Evolutionary conservation across 1,140 invertebrate genomes (phyloP), one percentile per base, ranked within the genome.

Genomic region (Lepidurus packardi): DNA sequence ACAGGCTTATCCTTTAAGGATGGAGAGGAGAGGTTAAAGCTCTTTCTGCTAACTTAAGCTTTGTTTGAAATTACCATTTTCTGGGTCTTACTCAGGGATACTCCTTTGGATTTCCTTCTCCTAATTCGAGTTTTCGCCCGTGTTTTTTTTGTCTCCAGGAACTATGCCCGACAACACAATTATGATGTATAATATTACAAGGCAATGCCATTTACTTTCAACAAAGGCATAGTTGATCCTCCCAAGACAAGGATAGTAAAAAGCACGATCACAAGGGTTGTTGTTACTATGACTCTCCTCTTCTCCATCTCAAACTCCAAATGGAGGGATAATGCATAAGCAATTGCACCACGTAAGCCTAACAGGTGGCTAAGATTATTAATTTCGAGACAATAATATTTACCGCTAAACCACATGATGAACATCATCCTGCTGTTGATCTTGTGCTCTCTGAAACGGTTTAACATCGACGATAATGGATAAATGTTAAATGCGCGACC

Each of bases 381-480:
- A 11, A 42, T 73, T 25, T 81, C 13, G 44, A 74, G n/a, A 13
- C 13, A 65, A n/a, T 9, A 7, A 65, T 21, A 13, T 2, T 86
- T 85, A 90, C 93, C 93, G 85, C 95, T 98, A 83, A 99, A 99
- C 97, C 97, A 99, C 97, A 98, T 99, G 74, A 99, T 98, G 83
- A 98, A 98, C 91, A 98, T 97, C 94, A 98, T 98, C 86, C 96
- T 97, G 83, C 92, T 93, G 0, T 96, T 98, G 74, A 99, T 99
- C 86, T 97, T 96, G 86, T 99, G 97, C 84, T 98, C 95, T 43
- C 97, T 90, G 85, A 98, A 99, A 84, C 92, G 93, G 85, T 99
- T 99, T 8, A 97, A 93, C 9, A 99, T 86, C 81, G 94, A 89
- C 4, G 95, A 94, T 13, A 99, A 85, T 21, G 98, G 98, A 84